Conservation (phyloP, 2,113 vertebrate species). For the Marcusenius ussheri region DNA sequence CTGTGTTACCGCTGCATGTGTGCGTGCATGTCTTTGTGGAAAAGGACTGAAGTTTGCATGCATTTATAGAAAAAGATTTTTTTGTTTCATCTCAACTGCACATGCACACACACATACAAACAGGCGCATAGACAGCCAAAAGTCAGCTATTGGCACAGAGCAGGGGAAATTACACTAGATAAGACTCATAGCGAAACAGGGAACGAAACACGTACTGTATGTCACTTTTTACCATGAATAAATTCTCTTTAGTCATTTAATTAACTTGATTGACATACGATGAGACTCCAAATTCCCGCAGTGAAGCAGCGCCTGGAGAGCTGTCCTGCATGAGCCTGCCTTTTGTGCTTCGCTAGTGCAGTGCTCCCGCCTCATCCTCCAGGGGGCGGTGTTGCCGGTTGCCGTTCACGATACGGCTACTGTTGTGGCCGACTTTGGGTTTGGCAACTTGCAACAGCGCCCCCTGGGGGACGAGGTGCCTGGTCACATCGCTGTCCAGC, state of each 20-base stretch:
- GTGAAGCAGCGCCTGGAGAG: not conserved
- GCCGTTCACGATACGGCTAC: not conserved
- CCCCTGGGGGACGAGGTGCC: not conserved
- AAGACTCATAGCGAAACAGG: constrained; percentile 1
- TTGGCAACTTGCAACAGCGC: not conserved
- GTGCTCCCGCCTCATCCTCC: not conserved
- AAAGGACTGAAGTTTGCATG: not conserved
- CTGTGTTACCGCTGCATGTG: not conserved
- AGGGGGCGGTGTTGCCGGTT: not conserved
- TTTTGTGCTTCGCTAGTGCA: not conserved
- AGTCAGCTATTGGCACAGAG: not conserved
- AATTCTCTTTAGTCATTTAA: not conserved
- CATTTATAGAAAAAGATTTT: not conserved
- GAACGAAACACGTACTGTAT: not conserved
- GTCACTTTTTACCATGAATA: constrained; percentile 2
- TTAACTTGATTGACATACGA: not conserved
- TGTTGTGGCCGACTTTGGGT: not conserved
- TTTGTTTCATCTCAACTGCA: not conserved
- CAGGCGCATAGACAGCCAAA: not conserved
- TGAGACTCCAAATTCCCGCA: not conserved
- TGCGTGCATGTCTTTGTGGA: not conserved
- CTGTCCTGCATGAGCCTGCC: not conserved
- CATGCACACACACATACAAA: not conserved
- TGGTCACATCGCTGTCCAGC: not conserved
- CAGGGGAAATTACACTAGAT: not conserved